These are phyloP conservation scores for Morinoia aosen DNA, from an alignment of 2,888 invertebrate species.

Conservation along the genomic window DNA sequence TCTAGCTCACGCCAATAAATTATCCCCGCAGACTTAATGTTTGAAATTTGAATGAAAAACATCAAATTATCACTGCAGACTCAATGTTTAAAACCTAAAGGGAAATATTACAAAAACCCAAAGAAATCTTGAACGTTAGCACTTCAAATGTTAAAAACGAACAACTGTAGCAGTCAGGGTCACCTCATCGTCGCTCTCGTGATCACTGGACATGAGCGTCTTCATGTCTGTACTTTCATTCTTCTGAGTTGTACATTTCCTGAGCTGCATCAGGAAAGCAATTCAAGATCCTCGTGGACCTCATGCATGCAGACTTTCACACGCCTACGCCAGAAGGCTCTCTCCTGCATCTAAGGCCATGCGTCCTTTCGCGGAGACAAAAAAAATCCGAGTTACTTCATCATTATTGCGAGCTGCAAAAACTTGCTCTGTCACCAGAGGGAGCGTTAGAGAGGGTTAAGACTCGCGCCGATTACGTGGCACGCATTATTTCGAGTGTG, in stretches of 20 bases:
- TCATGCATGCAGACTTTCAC: not conserved
- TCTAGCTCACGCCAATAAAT: too few relatives aligned
- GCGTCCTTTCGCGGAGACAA: not conserved
- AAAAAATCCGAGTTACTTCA: not conserved
- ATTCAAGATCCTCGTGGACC: not conserved
- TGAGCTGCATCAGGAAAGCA: not conserved
- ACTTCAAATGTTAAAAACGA: too few relatives aligned
- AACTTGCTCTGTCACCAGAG: not conserved
- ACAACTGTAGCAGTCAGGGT: not conserved
- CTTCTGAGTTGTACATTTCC: not conserved
- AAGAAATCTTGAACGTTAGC: too few relatives aligned
- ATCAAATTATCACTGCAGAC: too few relatives aligned
- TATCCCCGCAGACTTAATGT: too few relatives aligned
- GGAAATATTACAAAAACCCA: too few relatives aligned
- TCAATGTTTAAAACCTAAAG: too few relatives aligned
- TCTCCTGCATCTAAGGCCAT: conserved; percentile 2
- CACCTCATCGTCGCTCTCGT: not conserved
- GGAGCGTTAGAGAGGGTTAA: not conserved
- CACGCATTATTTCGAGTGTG: not conserved
- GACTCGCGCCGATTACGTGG: not conserved
- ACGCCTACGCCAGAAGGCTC: conserved; percentile 3
- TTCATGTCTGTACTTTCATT: not conserved
- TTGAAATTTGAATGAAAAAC: too few relatives aligned
- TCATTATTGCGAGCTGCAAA: not conserved
- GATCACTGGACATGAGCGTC: not conserved